phyloP scores from a whole-genome alignment of 2,888 invertebrate species.

The Phyto melanocephala region DNA sequence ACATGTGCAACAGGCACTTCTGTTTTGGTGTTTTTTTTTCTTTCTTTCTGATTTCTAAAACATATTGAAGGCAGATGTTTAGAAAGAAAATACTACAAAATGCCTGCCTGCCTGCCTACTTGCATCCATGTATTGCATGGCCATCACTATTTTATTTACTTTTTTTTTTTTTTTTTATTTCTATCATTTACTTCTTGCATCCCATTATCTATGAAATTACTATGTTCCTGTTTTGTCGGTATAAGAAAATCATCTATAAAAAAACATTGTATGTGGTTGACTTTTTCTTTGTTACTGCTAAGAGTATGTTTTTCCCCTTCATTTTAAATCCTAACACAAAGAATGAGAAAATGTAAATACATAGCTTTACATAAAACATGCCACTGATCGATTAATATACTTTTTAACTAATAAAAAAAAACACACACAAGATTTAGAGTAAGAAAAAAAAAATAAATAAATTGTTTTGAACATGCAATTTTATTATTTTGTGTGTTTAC shows the following conservation, averaged over 20 bases:
- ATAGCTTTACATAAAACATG: slow-evolving; percentile 46
- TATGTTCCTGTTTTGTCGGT: slow-evolving; percentile 55
- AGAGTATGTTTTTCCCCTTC: slow-evolving; percentile 9
- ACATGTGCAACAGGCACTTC: slow-evolving; percentile 61
- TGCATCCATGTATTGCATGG: slow-evolving; percentile 21
- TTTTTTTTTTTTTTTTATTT: neutral
- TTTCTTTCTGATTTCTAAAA: slow-evolving; percentile 25
- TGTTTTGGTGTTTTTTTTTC: slow-evolving; percentile 13
- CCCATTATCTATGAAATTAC: slow-evolving; percentile 64
- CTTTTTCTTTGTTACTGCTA: slow-evolving; percentile 33
- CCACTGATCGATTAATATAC: slow-evolving; percentile 65
- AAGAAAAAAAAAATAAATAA: slow-evolving; percentile 41
- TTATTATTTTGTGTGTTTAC: slow-evolving; percentile 21
- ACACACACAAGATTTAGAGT: slow-evolving; percentile 52
- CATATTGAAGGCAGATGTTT: slow-evolving; percentile 63
- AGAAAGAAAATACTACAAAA: slow-evolving; percentile 24
- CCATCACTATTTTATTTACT: slow-evolving; percentile 32
- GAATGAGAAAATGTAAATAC: slow-evolving; percentile 52
- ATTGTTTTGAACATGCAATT: slow-evolving; percentile 58
- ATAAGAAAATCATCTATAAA: slow-evolving; percentile 18
- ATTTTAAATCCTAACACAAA: slow-evolving; percentile 38
- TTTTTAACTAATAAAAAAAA: slow-evolving; percentile 44
- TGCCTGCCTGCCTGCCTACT: slow-evolving; percentile 14
- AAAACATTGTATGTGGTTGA: slow-evolving; percentile 13
- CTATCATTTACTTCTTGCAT: slow-evolving; percentile 50